Conservation (phyloP, 2,797 vertebrate species). For the Pangasius mekongensis region DNA sequence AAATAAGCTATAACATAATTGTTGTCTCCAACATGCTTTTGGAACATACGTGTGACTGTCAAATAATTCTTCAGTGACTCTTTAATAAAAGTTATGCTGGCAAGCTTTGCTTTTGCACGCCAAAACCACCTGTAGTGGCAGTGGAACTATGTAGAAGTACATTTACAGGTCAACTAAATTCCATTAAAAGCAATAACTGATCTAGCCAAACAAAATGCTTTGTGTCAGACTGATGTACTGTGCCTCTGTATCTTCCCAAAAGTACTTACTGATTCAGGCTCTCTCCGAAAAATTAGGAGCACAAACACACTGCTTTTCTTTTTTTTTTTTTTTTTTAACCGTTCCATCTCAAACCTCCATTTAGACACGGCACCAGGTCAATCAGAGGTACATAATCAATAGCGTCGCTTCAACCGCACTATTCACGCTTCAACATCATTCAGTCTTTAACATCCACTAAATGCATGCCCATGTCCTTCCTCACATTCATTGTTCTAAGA, state of each 20-base stretch:
- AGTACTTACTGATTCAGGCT: background rate
- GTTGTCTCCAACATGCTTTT: constrained; percentile 47
- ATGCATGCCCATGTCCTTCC: background rate
- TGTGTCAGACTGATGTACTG: constrained; percentile 41
- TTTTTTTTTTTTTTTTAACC: background rate
- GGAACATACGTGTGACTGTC: constrained; percentile 38
- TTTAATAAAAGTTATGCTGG: background rate
- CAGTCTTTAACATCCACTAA: background rate
- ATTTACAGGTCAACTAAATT: constrained; percentile 40
- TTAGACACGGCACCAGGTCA: background rate
- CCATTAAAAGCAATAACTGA: constrained; percentile 48
- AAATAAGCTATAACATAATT: constrained; percentile 56
- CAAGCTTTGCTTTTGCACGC: constrained; percentile 19
- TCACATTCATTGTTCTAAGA: constrained; percentile 6
- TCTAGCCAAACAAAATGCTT: constrained; percentile 15
- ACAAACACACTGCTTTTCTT: constrained; percentile 47
- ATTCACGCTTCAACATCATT: background rate
- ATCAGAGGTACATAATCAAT: background rate
- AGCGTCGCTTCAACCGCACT: background rate
- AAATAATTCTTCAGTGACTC: background rate
- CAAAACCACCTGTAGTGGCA: constrained; percentile 52
- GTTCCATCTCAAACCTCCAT: background rate
- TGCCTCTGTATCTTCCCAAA: constrained; percentile 28
- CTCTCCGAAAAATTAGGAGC: constrained; percentile 58
- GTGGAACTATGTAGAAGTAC: constrained; percentile 44